phyloP scores from a whole-genome alignment of 2,888 invertebrate species.

The Netelia fuscicornis region DNA sequence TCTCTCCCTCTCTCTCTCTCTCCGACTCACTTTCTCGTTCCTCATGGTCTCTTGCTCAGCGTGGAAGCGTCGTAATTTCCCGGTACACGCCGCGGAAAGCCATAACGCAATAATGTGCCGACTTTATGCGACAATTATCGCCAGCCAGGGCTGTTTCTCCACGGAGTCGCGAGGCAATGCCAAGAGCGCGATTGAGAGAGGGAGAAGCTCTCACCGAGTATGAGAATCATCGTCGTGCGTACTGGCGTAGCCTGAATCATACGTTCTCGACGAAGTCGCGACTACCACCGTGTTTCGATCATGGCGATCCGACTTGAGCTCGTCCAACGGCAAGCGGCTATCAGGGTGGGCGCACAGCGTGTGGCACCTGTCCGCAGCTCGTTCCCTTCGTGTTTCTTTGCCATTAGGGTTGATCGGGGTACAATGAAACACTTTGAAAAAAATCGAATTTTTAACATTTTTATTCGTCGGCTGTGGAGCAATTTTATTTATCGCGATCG shows the following conservation, averaged over 20 bases:
- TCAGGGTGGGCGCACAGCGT: slow-evolving; percentile 80
- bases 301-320: slow-evolving; percentile 37
- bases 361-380: slow-evolving; percentile 80
- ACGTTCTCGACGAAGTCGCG: slow-evolving; percentile 26
- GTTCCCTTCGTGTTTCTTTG: slow-evolving; percentile 55
- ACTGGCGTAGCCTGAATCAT: slow-evolving; percentile 40
- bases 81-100: slow-evolving; percentile 76
- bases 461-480: neutral
- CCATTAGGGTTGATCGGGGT: slow-evolving; percentile 3
- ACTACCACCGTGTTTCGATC: slow-evolving; percentile 16
- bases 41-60: slow-evolving; percentile 53
- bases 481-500: neutral
- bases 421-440: neutral
- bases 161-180: neutral
- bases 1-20: slow-evolving; percentile 19
- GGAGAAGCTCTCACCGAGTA: slow-evolving; percentile 5
- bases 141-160: slow-evolving; percentile 71
- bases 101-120: slow-evolving; percentile 82
- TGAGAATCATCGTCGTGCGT: slow-evolving; percentile 35
- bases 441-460: neutral
- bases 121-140: slow-evolving; percentile 84
- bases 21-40: neutral
- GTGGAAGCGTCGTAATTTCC: slow-evolving; percentile 79
- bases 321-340: slow-evolving; percentile 67
- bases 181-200: slow-evolving; percentile 10